A percentile compares a stretch with the other conserved stretches of the same genome.
These are phyloP conservation scores for Caenorhabditis drosophilae DNA, from an alignment of 2,888 invertebrate genomes.

Conservation along the genomic window DNA sequence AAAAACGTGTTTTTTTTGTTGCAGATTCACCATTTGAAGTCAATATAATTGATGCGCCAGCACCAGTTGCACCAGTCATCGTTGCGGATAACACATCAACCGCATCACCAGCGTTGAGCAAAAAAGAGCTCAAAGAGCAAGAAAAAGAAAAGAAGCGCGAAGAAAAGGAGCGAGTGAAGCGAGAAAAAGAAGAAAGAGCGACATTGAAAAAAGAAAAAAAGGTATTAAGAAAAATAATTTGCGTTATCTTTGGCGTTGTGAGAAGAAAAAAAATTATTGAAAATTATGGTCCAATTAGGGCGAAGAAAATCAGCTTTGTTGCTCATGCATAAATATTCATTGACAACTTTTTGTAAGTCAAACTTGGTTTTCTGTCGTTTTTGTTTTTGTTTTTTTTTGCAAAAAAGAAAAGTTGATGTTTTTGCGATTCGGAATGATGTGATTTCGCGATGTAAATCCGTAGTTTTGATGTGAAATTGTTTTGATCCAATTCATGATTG, in stretches of 20 bases:
- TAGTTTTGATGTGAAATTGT: too few species aligned
- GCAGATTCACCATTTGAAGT: conserved; percentile 80
- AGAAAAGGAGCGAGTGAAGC: conserved; percentile 57
- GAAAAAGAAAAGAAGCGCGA: conserved; percentile 57
- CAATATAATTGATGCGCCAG: conserved; percentile 73
- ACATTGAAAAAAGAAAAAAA: conserved; percentile 51
- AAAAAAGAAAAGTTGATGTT: too few species aligned
- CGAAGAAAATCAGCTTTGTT: too few species aligned
- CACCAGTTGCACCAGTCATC: conserved; percentile 16
- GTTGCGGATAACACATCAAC: conserved; percentile 14
- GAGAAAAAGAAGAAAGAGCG: conserved; percentile 62
- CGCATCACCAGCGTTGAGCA: conserved; percentile 44
- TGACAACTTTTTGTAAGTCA: too few species aligned
- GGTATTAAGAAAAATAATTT: conserved; percentile 28
- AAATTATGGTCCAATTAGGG: background rate
- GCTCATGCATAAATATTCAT: too few species aligned
- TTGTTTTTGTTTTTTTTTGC: background rate
- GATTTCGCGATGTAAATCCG: too few species aligned
- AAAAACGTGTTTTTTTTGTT: too few species aligned
- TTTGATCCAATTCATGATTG: too few species aligned
- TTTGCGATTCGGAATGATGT: too few species aligned
- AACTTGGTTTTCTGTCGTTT: too few species aligned
- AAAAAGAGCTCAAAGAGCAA: conserved; percentile 48
- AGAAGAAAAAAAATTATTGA: background rate
- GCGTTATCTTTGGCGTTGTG: background rate